These are phyloP conservation scores for Zaprionus camerounensis DNA, from an alignment of 1,140 invertebrate genomes.

Conservation along the genomic window DNA sequence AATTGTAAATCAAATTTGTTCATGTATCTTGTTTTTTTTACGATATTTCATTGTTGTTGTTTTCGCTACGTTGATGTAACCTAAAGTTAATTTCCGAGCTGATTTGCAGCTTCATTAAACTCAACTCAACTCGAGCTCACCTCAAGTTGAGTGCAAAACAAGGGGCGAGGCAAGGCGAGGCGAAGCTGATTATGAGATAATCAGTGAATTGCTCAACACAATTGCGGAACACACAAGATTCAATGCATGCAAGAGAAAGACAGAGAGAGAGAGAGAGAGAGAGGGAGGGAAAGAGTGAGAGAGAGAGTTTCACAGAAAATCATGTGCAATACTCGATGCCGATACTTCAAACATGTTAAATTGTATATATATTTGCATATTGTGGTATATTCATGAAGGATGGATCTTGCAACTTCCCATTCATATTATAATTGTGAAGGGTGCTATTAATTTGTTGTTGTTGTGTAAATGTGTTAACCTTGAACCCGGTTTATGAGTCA, in stretches of 20 bases:
- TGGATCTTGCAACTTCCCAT: conserved; percentile 2
- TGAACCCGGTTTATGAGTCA: conserved; percentile 4
- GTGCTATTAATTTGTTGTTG: background rate
- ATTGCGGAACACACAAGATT: conserved; percentile 49
- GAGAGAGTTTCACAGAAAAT: background rate
- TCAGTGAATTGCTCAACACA: conserved; percentile 68
- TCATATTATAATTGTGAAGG: conserved; percentile 3
- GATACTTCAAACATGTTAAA: background rate
- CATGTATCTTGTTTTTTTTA: conserved; percentile 32
- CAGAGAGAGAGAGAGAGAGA: background rate
- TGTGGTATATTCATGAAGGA: background rate
- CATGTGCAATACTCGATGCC: background rate
- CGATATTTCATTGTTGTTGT: conserved; percentile 29
- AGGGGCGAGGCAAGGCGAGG: conserved; percentile 27
- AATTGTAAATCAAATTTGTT: conserved; percentile 70
- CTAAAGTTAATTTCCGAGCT: conserved; percentile 65
- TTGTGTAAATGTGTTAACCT: background rate
- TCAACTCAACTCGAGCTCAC: conserved; percentile 45
- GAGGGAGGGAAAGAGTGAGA: conserved; percentile 19
- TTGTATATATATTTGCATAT: background rate
- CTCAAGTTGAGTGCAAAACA: conserved; percentile 46
- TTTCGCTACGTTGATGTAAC: conserved; percentile 60
- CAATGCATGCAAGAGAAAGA: conserved; percentile 41
- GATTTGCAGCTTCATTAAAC: conserved; percentile 68
- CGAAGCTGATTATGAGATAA: conserved; percentile 78